Evolutionary conservation across 2,888 invertebrate species (phyloP).

Genomic region (Pocota personata): DNA sequence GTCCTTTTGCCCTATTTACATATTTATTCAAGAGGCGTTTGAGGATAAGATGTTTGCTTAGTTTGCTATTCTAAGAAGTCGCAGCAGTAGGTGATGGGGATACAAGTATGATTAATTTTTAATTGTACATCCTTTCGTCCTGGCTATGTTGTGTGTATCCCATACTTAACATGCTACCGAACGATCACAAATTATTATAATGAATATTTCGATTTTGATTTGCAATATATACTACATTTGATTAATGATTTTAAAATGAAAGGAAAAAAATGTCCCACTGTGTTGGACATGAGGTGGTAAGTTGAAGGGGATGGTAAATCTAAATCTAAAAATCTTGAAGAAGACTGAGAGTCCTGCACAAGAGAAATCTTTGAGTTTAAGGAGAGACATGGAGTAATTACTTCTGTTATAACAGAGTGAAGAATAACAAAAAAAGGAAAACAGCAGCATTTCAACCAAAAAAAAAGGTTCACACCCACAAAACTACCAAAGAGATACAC

Average conservation of each 20-base stretch:
- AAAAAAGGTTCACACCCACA: no score
- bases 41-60: no score
- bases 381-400: constrained; percentile 19
- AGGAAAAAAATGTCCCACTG: constrained; percentile 4
- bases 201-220: constrained; percentile 57
- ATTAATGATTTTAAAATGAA: constrained; percentile 22
- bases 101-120: constrained; percentile 49
- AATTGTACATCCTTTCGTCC: constrained; percentile 23
- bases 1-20: no score
- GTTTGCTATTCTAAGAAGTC: no score
- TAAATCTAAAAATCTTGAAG: neutral
- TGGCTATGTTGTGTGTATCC: constrained; percentile 16
- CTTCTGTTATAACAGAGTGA: neutral
- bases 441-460: no score
- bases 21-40: no score
- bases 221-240: constrained; percentile 42
- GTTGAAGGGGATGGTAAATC: neutral
- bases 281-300: neutral
- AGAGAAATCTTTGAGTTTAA: constrained; percentile 18
- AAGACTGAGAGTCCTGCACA: constrained; percentile 8
- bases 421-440: no score
- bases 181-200: constrained; percentile 55
- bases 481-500: no score
- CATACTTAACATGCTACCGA: constrained; percentile 24
- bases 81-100: no score